Percentiles rank a stretch among this genome's conserved stretches.
These are phyloP conservation scores for Callospermophilus lateralis DNA, from an alignment of 2,113 vertebrate genomes.

Conservation along the genomic window DNA sequence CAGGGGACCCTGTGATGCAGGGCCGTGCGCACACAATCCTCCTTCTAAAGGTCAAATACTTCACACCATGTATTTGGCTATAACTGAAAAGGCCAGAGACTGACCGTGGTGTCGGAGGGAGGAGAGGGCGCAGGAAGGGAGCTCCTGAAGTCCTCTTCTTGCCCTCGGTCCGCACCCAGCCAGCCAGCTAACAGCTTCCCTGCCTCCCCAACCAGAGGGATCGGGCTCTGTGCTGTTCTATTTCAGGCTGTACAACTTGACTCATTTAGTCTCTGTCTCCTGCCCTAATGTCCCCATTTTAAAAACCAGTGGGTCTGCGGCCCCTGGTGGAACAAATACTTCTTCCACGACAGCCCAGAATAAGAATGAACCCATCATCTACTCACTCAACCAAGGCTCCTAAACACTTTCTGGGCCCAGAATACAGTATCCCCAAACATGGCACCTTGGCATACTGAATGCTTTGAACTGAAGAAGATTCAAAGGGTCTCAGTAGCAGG, in stretches of 20 bases:
- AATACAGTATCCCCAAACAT: not conserved
- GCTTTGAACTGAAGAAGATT: not conserved
- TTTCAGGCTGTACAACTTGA: not conserved
- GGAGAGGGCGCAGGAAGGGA: not conserved
- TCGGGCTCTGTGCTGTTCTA: slow-evolving; percentile 24
- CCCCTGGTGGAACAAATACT: not conserved
- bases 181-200: slow-evolving; percentile 75
- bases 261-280: not conserved
- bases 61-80: not conserved
- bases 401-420: not conserved
- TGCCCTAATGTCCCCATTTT: not conserved
- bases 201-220: slow-evolving; percentile 41
- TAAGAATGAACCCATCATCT: not conserved
- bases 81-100: slow-evolving; percentile 32
- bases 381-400: not conserved
- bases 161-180: not conserved
- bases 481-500: not conserved
- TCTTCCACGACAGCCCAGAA: not conserved
- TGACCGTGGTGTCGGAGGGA: not conserved
- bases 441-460: not conserved
- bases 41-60: not conserved
- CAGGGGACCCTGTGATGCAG: fast-evolving
- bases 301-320: not conserved
- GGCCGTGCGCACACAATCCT: fast-evolving
- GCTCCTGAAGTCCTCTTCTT: not conserved